Conservation (phyloP, 1,140 invertebrate species). For the Drosophila seguyi region DNA sequence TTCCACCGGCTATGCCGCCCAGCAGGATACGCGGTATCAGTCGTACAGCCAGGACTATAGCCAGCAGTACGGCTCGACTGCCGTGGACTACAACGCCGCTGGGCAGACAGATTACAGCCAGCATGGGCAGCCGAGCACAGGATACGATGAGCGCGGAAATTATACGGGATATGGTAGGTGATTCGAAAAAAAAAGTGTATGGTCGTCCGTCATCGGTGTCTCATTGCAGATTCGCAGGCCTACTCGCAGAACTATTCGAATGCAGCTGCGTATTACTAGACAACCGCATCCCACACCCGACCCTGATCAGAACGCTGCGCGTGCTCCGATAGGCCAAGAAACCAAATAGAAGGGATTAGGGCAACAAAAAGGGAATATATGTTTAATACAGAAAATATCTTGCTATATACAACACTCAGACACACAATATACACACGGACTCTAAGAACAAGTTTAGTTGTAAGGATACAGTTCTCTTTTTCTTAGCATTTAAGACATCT, state of each 20-base stretch:
- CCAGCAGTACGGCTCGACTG: constrained; percentile 79
- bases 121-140: constrained; percentile 60
- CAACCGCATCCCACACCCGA: constrained; percentile 30
- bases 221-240: constrained; percentile 74
- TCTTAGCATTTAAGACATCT: constrained; percentile 64
- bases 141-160: constrained; percentile 74
- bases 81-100: constrained; percentile 80
- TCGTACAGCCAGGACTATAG: constrained; percentile 81
- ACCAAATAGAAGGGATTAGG: constrained; percentile 66
- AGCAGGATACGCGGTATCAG: constrained; percentile 80
- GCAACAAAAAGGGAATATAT: constrained; percentile 56
- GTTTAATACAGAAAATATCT: constrained; percentile 62
- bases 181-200: not conserved
- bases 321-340: constrained; percentile 72
- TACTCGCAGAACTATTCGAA: constrained; percentile 83
- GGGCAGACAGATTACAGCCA: constrained; percentile 81
- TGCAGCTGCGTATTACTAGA: constrained; percentile 83
- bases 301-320: constrained; percentile 75
- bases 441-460: constrained; percentile 51
- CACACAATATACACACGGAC: constrained; percentile 32
- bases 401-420: constrained; percentile 49
- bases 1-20: constrained; percentile 72
- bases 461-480: constrained; percentile 76
- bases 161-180: constrained; percentile 83
- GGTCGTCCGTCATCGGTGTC: constrained; percentile 26